Evolutionary conservation across 2,113 vertebrate species (phyloP), one percentile per base, ranked within the genome.

Genomic region (Pterophyllum scalare): DNA sequence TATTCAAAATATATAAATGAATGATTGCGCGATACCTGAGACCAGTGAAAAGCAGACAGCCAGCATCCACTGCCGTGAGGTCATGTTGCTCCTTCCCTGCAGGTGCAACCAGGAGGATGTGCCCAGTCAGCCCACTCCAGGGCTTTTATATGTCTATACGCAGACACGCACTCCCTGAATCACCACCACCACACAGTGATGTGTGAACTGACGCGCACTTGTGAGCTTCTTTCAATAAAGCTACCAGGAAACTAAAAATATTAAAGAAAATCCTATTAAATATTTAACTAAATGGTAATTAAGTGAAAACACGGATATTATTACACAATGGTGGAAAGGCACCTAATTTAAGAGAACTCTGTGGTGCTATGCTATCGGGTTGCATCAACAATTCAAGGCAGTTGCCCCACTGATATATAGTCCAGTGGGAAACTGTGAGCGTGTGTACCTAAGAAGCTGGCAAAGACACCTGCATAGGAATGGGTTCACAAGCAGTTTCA

Each of bases 231-330:
- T 80, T 75, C 31, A 85, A 78, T 64, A 17, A 80, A 82, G 46
- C 52, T 3, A 90, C 81, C 70, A 94, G 92, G 94, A 94, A 95
- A 64, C 64, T 46, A 77, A 62, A 61, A 26, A 12, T 2, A 31
- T 1, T 0, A 38, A 38, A 56, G 20, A 14, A 4, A 54, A 17
- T 20, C 7, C 1, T 62, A 82, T 93, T 91, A 90, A 72, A 84
- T 78, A 91, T 87, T 88, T 17, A 54, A 54, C 52, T 54, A 19
- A 17, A 54, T 79, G 11, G 2, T 56, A 5, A 65, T 56, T n/a
- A 40, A 11, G 7, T 31, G 38, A 1, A 10, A 38, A 70, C 11
- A 19, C 0, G n/a, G 59, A 85, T 70, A 75, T 78, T 12, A 80
- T 58, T 17, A 7, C 11, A 46, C 35, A 76, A 17, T 22, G 14